A percentile compares a stretch with the other conserved stretches of the same genome.
These are phyloP conservation scores for Lophius piscatorius DNA, from an alignment of 2,113 vertebrate species.

Conservation along the genomic window DNA sequence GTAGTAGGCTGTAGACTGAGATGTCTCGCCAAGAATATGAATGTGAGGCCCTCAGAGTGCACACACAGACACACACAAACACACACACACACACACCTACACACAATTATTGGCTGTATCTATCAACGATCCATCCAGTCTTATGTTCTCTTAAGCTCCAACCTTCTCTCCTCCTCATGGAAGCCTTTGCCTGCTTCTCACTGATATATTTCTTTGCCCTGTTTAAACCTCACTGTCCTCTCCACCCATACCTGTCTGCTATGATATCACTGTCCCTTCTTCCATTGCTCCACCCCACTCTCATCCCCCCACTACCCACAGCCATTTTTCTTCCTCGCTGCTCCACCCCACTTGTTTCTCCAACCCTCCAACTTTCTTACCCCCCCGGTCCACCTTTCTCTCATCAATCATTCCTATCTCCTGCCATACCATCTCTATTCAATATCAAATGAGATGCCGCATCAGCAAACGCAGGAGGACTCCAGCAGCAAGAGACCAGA, in stretches of 20 bases:
- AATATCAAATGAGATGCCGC: slow-evolving; percentile 55
- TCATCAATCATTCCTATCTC: slow-evolving; percentile 67
- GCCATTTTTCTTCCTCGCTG: not conserved
- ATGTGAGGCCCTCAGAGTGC: slow-evolving; percentile 33
- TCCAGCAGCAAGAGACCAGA: slow-evolving; percentile 15
- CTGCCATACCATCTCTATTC: slow-evolving; percentile 60
- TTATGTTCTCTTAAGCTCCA: slow-evolving; percentile 1
- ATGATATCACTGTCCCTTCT: not conserved
- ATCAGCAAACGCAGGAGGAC: slow-evolving; percentile 67
- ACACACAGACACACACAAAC: slow-evolving; percentile 14
- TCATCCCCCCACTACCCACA: not conserved
- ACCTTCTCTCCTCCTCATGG: slow-evolving; percentile 1
- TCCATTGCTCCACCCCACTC: not conserved
- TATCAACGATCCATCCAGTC: slow-evolving; percentile 28
- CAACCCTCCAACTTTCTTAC: not conserved
- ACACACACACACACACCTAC: not conserved
- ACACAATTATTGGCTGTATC: slow-evolving; percentile 50
- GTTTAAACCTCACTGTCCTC: slow-evolving; percentile 21
- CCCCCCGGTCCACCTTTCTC: slow-evolving; percentile 35
- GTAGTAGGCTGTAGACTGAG: slow-evolving; percentile 32
- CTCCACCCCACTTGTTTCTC: not conserved
- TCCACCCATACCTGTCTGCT: not conserved
- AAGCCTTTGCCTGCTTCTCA: slow-evolving; percentile 26
- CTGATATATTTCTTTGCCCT: slow-evolving; percentile 43
- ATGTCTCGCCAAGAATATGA: slow-evolving; percentile 32